Base-by-base conservation (phyloP, 2,888 invertebrate species). In the Dryobota labecula region DNA sequence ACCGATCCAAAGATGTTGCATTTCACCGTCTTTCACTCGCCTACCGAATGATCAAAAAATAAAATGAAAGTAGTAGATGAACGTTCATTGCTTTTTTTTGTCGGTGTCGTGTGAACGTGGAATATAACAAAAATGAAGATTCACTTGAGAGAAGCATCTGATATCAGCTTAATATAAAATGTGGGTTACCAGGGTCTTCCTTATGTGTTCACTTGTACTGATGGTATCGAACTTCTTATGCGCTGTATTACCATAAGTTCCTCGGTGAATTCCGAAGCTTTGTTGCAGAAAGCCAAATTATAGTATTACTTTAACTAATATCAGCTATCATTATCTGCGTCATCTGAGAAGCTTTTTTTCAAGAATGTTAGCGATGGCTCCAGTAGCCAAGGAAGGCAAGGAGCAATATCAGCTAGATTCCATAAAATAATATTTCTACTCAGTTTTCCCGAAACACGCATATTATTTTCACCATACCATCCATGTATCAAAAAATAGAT, bases 131-230 rank as follows among this genome's bases (percentile, higher is more conserved):
- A 27, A 51, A 27, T 9, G 2, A 58, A 24, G 3, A 58, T 58
- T 38, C 6, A 57, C 38, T 24, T 18, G 0, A 24, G 11, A 18
- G 24, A 57, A 36, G 9, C 36, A 36, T 57, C 57, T 24, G 57
- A 5, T 36, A 36, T 57, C 24, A n/a, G n/a, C 57, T 61, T 79
- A 57, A 78, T n/a, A 64, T 67, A 77, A 67, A 64, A 70, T 73
- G 69, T 53, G 47, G 79, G 58, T 79, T 73, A 70, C 76, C 56
- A 62, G 54, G 64, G 56, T 62, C 57, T 66, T 63, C 61, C 11
- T 18, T 54, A 57, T 49, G n/a, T 60, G 45, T 68, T 62, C 43
- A 41, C 56, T 56, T 63, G 43, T 56, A 9, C 41, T 60, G 27
- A 70, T 33, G 49, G 41, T 13, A 43, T 33, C 13, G 20, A 62